A percentile compares a stretch with the other conserved stretches of the same genome.
Evolutionary conservation across 2,888 invertebrate species (phyloP).

Genomic region (Parelbella ahira): DNA sequence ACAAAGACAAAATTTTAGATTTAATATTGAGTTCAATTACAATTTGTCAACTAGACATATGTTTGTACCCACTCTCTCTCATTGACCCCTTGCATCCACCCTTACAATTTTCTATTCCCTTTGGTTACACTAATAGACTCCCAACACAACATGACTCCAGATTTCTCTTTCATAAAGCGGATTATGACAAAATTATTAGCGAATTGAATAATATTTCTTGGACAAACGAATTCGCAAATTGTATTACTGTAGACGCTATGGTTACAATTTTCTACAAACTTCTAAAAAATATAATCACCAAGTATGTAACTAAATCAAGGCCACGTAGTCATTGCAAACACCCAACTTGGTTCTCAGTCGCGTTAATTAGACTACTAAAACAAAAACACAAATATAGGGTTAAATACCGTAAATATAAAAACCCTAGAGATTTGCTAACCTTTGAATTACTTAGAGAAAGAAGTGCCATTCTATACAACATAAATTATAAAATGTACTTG

Average conservation of each 20-base stretch:
- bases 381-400: slow-evolving; percentile 18
- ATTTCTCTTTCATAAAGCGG: slow-evolving; percentile 23
- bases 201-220: background rate
- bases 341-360: slow-evolving; percentile 25
- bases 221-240: background rate
- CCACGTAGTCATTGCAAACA: slow-evolving; percentile 8
- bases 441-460: slow-evolving; percentile 13
- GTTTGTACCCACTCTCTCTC: slow-evolving; percentile 4
- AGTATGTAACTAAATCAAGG: slow-evolving; percentile 8
- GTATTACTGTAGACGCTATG: slow-evolving; percentile 1
- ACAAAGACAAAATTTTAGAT: slow-evolving; percentile 15
- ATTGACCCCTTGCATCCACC: slow-evolving; percentile 21
- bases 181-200: slow-evolving; percentile 11
- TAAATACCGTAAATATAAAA: slow-evolving; percentile 27
- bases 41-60: background rate
- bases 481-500: slow-evolving; percentile 3
- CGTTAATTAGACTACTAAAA: slow-evolving; percentile 15
- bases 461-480: too few species aligned
- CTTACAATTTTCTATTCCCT: slow-evolving; percentile 3
- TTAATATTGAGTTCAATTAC: slow-evolving; percentile 8
- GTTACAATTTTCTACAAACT: background rate
- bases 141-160: background rate
- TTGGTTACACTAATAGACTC: background rate
- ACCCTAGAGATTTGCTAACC: slow-evolving; percentile 25
- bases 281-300: background rate